These are phyloP conservation scores for Mactromeris polynyma DNA, from an alignment of 2,888 invertebrate species.

Conservation along the genomic window DNA sequence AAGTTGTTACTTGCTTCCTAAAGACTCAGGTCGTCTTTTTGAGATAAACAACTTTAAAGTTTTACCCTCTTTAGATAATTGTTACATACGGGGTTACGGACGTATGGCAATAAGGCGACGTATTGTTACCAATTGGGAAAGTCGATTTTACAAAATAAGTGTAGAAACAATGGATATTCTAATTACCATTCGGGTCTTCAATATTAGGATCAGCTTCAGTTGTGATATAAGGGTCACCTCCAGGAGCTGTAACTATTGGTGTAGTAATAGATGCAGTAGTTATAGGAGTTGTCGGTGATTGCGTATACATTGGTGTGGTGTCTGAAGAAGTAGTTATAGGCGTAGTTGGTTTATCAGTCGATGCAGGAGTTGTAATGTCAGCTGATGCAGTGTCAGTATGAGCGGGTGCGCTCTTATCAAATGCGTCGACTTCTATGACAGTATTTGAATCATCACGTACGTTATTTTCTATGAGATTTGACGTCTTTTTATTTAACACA, in stretches of 20 bases:
- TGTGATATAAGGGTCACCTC: conserved; percentile 15
- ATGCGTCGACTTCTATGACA: not conserved
- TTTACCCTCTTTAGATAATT: too few species aligned
- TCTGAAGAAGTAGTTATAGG: conserved; percentile 26
- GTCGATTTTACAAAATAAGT: too few species aligned
- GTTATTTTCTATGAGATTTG: not conserved
- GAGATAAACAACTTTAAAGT: too few species aligned
- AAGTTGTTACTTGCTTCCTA: too few species aligned
- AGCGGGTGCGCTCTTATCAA: not conserved
- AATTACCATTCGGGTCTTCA: conserved; percentile 15
- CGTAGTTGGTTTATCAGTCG: conserved; percentile 21
- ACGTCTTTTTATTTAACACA: not conserved
- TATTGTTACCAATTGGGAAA: too few species aligned
- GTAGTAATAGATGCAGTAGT: conserved; percentile 34
- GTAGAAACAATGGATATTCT: too few species aligned
- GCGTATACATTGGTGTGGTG: conserved; percentile 29
- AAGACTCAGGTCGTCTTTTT: too few species aligned
- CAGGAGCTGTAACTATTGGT: conserved; percentile 32
- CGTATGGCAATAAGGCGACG: too few species aligned
- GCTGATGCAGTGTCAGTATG: not conserved
- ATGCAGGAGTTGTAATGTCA: conserved; percentile 4
- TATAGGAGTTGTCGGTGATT: conserved; percentile 15
- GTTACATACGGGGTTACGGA: too few species aligned
- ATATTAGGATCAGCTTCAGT: not conserved
- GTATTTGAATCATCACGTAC: not conserved